These are phyloP conservation scores for Riparia riparia DNA, from an alignment of 2,113 vertebrate genomes.

Conservation along the genomic window DNA sequence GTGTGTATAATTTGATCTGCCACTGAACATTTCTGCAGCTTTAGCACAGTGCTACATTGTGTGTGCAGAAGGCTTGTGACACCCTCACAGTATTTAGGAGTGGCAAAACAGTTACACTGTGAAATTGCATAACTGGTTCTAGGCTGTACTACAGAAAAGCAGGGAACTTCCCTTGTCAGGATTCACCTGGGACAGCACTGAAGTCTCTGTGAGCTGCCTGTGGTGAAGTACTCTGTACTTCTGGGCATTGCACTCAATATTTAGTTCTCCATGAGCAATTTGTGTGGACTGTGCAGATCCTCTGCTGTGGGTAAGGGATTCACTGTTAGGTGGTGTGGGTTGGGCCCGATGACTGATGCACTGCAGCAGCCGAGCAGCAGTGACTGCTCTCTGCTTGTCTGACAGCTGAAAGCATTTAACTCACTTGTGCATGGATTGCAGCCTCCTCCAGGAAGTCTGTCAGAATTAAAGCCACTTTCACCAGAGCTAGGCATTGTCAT, in stretches of 20 bases:
- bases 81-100: background rate
- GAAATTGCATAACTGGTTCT: background rate
- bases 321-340: background rate
- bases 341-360: accelerated
- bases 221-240: background rate
- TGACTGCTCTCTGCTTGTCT: background rate
- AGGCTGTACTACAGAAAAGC: background rate
- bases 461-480: background rate
- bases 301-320: background rate
- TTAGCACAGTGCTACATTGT: accelerated
- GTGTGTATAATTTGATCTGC: background rate
- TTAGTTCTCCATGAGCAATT: background rate
- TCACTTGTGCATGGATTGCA: background rate
- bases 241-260: background rate
- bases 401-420: background rate
- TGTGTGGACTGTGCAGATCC: background rate
- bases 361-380: accelerated
- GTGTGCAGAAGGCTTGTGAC: background rate
- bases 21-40: background rate
- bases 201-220: background rate
- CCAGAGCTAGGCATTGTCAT: background rate
- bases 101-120: background rate
- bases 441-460: background rate
- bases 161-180: background rate
- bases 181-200: background rate